Evolutionary conservation across 2,797 vertebrate species (phyloP), one percentile per base, ranked within the genome.

Genomic region (Glossophaga mutica): DNA sequence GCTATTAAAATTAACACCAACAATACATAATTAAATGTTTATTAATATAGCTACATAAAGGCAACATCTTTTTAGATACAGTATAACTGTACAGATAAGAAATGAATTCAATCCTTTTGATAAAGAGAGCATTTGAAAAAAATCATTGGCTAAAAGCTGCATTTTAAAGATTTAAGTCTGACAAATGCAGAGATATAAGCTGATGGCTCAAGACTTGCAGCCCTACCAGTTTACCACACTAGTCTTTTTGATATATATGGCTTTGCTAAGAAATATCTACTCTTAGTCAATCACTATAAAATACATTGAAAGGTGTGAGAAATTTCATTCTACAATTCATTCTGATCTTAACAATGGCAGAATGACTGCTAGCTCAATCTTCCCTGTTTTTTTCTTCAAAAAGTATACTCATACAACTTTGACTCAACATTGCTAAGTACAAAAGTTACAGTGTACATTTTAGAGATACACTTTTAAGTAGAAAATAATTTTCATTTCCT

Each of bases 301-400:
- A 88, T 67, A 97, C 46, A 67, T 0, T 18, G 62, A 94, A 93
- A 91, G 48, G 73, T 9, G 14, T 37, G 57, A 94, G 67, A 94
- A 92, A 88, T 83, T 74, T 68, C 34, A 52, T 82, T 71, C 44
- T 83, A 73, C 21, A 0, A 81, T 83, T 85, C 68, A 76, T 82
- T 95, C 81, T 87, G 84, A 94, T 52, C 50, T 81, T 46, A 21
- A 91, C 8, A 87, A 39, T 34, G 87, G 94, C 6, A 82, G 10
- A 62, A 92, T 52, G 68, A 90, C 6, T 74, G 6, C 70, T 76
- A 19, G 57, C 74, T 94, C 32, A 62, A 19, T 44, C 68, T 83
- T 95, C 87, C 26, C 59, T 39, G 26, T 29, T 68, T 90, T 95
- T 93, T 89, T 22, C 18, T n/a, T n/a, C 42, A 39, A 91, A 97